A percentile compares a stretch with the other conserved stretches of the same genome.
phyloP scores from a whole-genome alignment of 2,113 vertebrate genomes.

The Tupaia tana region DNA sequence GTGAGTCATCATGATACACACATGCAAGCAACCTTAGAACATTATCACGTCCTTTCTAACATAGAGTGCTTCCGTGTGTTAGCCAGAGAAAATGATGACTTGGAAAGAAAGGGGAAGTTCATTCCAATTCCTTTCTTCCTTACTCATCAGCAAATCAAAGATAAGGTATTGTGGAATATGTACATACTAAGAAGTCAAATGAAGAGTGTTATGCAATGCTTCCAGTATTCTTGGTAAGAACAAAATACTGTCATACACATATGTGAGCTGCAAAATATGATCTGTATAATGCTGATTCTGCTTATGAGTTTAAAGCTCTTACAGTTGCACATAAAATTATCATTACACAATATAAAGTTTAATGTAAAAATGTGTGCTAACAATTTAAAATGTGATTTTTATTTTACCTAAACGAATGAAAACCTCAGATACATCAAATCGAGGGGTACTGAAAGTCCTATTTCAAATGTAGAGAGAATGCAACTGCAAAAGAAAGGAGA shows the following conservation, averaged over 20 bases:
- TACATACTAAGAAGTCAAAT: background rate
- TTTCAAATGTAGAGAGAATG: no score
- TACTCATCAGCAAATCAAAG: background rate
- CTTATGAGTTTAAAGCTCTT: background rate
- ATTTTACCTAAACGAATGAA: background rate
- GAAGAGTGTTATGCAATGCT: background rate
- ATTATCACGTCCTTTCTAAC: no score
- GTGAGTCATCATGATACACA: no score
- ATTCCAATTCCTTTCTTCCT: background rate
- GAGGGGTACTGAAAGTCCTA: background rate
- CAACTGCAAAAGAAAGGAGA: background rate
- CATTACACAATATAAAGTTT: background rate
- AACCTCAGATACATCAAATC: background rate
- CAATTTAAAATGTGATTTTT: background rate
- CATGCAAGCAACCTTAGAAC: background rate
- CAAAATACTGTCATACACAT: background rate
- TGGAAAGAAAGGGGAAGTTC: background rate
- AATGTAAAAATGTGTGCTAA: background rate
- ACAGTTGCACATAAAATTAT: background rate
- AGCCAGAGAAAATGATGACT: background rate
- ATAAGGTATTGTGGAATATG: background rate
- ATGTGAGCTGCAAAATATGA: background rate
- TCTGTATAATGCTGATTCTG: background rate
- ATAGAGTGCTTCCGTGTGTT: background rate
- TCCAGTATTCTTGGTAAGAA: background rate